phyloP scores from a whole-genome alignment of 1,140 invertebrate genomes.

The Trichogramma pretiosum region DNA sequence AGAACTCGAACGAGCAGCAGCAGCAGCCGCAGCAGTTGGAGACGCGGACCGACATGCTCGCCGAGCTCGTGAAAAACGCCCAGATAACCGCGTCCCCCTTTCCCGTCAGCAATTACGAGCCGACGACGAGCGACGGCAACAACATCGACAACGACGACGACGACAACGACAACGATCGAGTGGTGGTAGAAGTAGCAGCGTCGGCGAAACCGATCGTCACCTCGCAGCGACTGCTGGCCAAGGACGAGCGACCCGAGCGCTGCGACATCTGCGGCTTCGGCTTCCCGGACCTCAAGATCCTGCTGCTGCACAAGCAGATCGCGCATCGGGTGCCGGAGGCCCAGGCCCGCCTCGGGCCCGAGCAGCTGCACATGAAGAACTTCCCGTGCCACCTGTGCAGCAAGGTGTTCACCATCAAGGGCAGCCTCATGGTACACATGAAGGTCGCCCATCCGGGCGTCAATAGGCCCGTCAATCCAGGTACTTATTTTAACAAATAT shows the following conservation, averaged over 20 bases:
- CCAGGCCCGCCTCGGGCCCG: slow-evolving; percentile 28
- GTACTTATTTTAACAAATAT: slow-evolving; percentile 25
- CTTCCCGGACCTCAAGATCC: slow-evolving; percentile 59
- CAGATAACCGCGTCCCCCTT: slow-evolving; percentile 3
- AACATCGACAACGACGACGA: no score
- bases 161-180: no score
- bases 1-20: not conserved
- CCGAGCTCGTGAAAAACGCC: slow-evolving; percentile 10
- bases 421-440: slow-evolving; percentile 72
- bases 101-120: not conserved
- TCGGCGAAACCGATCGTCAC: slow-evolving; percentile 6
- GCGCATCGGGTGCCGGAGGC: slow-evolving; percentile 58
- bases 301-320: slow-evolving; percentile 64
- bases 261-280: slow-evolving; percentile 65
- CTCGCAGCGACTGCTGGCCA: slow-evolving; percentile 12
- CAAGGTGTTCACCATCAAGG: slow-evolving; percentile 71
- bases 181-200: no score
- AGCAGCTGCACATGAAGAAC: slow-evolving; percentile 39
- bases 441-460: slow-evolving; percentile 63
- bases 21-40: no score
- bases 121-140: not conserved
- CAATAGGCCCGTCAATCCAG: slow-evolving; percentile 20
- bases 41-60: slow-evolving; percentile 8
- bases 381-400: slow-evolving; percentile 70
- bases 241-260: slow-evolving; percentile 39